Evolutionary conservation across 2,888 invertebrate genomes (phyloP), one percentile per base, ranked within the genome.

Genomic region (Bombyx huttoni): DNA sequence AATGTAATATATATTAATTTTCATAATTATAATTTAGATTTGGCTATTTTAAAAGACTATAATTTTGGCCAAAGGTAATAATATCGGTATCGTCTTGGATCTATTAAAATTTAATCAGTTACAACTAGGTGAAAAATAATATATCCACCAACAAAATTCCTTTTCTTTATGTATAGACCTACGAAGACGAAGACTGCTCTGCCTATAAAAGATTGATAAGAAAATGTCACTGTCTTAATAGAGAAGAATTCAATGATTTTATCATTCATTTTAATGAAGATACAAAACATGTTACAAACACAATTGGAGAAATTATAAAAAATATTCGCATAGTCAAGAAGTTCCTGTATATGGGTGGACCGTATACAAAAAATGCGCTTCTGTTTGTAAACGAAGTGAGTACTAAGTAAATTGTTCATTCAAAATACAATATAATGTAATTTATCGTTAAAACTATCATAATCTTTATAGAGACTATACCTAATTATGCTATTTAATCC

Each of bases 201-300:
- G 55, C 84, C 47, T 85, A 81, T 59, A 82, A 81, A 67, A 76
- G 76, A 46, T 60, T 87, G 34, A 78, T 75, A 10, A 70, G 85
- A 62, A 85, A 80, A 63, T 87, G 86, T 51, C 62, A 74, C 52
- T 87, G 86, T 57, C 57, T 87, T 9, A 86, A 83, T 53, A 68
- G 68, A 45, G 54, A 59, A 3, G 65, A 75, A 51, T 86, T 78
- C 53, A 87, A 86, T 50, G 85, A 87, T 58, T 79, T 87, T 34
- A 63, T 82, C 0, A 81, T 87, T 56, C 81, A 82, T 57, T 87
- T 87, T 53, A 86, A 85, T 55, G 86, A 85, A 56, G 65, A 75
- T 9, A 73, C 73, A 0, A 81, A 76, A 52, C 80, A 74, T 55
- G 66, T 66, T 35, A 81, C 81, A 1, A 81, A 61, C 53, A 67